Evolutionary conservation across 1,140 invertebrate species (phyloP), one percentile per base, ranked within the genome.

Genomic region (Megathymus violae): DNA sequence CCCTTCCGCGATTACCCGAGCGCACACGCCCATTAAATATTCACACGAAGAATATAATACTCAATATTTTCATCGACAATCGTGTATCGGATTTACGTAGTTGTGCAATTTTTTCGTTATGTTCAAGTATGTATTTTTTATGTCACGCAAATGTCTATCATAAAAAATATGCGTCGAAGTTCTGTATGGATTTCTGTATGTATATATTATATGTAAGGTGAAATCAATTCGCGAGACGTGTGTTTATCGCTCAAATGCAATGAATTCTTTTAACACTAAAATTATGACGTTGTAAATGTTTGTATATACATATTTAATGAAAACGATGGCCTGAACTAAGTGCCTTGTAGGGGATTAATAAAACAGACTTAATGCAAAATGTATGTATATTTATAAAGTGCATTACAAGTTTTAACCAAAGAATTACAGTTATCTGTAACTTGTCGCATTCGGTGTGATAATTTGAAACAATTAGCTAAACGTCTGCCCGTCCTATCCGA

Each of bases 401-500:
- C 38, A 56, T 56, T 43, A 43, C 27, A 27, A 9, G 25, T 25
- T 43, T 58, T 54, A 67, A 60, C 67, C 64, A 67, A 66, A 74
- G 61, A 67, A 62, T 36, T 22, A 31, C 44, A 48, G 11, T 51
- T 56, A 43, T 56, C 40, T 56, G 38, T 40, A 56, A 56, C 15
- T 43, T 43, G 40, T 56, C 41, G 31, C 52, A 27, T 66, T 34
- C 47, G 17, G 27, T 60, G 2, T 5, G 19, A 65, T 54, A 52
- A 41, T 59, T 27, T 38, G 27, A 34, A 31, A 52, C 16, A 38
- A 44, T 40, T 34, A 58, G 14, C 17, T 50, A 44, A 54, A 19
- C 41, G 47, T 69, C 41, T 48, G 65, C 60, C 74, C 71, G 71
- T 74, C 76, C 74, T 74, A 47, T 63, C 76, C 69, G 62, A 69